Base-by-base conservation (phyloP, 30 jellyfish, hydroid and myxozoan genomes). In the Chrysaora quinquecirrha region DNA sequence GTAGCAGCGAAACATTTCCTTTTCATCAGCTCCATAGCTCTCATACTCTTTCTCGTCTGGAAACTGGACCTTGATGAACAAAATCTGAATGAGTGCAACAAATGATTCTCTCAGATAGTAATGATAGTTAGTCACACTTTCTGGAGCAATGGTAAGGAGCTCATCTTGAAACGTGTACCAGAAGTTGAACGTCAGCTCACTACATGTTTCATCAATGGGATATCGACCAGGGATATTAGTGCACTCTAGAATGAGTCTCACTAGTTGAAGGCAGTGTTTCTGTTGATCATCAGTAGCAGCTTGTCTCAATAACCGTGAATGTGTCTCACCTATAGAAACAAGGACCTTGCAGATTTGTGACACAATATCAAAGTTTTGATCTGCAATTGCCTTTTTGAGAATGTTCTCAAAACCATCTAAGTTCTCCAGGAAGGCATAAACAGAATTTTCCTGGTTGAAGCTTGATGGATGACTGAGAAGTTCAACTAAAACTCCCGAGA, bases 81-180 rank as follows among this genome's bases (percentile, higher is more conserved):
- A 56, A 33, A 89, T 73, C 74, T 76, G 88, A 3, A 89, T 50
- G n/a, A 89, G 80, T 9, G 88, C 74, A 9, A 82, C 81, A 83
- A 56, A 89, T 33, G 97, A 87, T 23, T 76, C 88, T 46, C 80
- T 50, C 21, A 89, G 65, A 24, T 71, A 75, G 63, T 35, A 33
- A 38, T 82, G 91, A 73, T 82, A 83, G 31, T 75, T 81, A 16
- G 92, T 76, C 35, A 80, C 63, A 7, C 27, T 84, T 1, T 82
- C 82, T 1, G 87, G 75, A 58, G 60, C 50, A 10, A 85, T 54
- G 21, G 95, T 58, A 20, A 82, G 67, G 33, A 89, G 78, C 33
- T 89, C 97, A 76, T 89, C 97, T 66, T 89, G 95, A 31, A 89
- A 76, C 1, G 91, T 69, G 48, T 82, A 89, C 97, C 97, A 89